Evolutionary conservation across 2,888 invertebrate genomes (phyloP), one percentile per base, ranked within the genome.

Genomic region (Morinoia aosen): DNA sequence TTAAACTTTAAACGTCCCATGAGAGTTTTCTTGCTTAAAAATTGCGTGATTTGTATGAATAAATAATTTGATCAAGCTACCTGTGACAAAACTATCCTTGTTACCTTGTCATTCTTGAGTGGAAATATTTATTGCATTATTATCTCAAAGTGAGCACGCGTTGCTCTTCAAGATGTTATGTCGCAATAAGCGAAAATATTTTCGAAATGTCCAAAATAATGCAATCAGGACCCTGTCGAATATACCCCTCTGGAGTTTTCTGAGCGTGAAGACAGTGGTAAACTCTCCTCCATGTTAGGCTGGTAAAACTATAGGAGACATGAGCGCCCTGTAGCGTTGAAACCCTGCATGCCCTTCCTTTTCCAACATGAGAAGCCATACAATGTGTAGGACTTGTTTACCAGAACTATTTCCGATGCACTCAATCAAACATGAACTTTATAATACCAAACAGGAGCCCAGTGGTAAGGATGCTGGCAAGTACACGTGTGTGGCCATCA

Each of bases 401-500:
- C 48, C 12, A 56, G 57, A 93, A 19, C n/a, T 14, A 7, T 93
- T 94, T 95, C 16, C 61, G 11, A 57, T 48, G 39, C 94, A 58
- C 40, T 61, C 56, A 95, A 40, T 48, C 57, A 94, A 95, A 48
- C 25, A 48, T 95, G 95, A 57, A 93, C 19, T 93, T 93, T 93
- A 33, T 57, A 33, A 93, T 57, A 64, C 95, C 58, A 97, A 97
- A n/a, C 97, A 98, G 98, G 97, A 97, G 96, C 97, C 97, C 88
- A 97, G 97, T 95, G 97, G 97, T 76, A 97, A 97, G 61, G 98
- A 98, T 97, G 97, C 97, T 76, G 98, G 98, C 94, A 97, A 97
- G 95, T 98, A 98, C 97, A 97, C 97, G 96, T 97, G 98, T 97
- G 97, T 97, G 96, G 97, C 97, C 93, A 97, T 97, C 97, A 98